Evolutionary conservation across 2,888 invertebrate genomes (phyloP).

Genomic region (Nemotelus nigrinus): DNA sequence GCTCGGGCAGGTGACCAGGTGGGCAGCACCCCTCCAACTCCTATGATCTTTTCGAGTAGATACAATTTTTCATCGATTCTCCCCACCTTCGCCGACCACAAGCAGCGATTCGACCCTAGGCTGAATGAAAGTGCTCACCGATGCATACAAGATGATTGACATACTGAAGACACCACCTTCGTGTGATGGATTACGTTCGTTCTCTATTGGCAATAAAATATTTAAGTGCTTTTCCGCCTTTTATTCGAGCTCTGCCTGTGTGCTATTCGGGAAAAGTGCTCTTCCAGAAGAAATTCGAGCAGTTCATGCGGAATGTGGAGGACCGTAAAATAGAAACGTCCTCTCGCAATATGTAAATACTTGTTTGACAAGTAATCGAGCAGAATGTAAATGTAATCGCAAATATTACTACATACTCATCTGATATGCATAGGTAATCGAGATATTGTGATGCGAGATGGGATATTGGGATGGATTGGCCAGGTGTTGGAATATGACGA

Average conservation of each 20-base stretch:
- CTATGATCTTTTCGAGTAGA: neutral
- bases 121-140: conserved; percentile 29
- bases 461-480: no score
- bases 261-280: conserved; percentile 14
- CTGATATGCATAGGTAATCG: no score
- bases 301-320: neutral
- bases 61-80: neutral
- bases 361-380: conserved; percentile 36
- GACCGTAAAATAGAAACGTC: conserved; percentile 24
- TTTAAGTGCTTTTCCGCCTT: conserved; percentile 41
- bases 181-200: conserved; percentile 48
- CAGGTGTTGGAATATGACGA: no score
- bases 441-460: no score
- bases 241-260: conserved; percentile 22
- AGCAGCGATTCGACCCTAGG: neutral
- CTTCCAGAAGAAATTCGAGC: neutral
- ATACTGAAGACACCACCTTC: conserved; percentile 40
- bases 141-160: conserved; percentile 46
- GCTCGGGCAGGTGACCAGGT: no score
- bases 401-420: neutral
- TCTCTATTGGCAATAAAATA: conserved; percentile 45
- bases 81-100: neutral
- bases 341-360: conserved; percentile 33
- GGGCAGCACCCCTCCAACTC: no score
- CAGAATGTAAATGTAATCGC: conserved; percentile 29